Percentiles rank a stretch among this genome's conserved stretches.
Evolutionary conservation across 2,888 invertebrate genomes (phyloP).

Genomic region (Drosophila flavopinicola): DNA sequence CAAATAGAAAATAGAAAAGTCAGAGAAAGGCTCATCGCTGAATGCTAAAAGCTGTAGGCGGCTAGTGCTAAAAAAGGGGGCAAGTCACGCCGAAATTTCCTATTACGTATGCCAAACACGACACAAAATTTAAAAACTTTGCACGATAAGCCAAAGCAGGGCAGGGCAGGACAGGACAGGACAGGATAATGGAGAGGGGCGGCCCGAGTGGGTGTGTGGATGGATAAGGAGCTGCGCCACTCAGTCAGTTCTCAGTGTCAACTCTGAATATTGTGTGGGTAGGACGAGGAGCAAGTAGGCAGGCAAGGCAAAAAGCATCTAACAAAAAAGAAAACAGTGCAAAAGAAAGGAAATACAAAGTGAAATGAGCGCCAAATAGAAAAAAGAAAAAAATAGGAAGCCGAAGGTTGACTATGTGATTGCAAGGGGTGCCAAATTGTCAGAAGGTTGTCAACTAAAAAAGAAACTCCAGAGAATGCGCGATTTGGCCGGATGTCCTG

Average conservation of each 20-base stretch:
- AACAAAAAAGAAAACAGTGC: background rate
- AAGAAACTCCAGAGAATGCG: background rate
- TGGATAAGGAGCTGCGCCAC: constrained; percentile 41
- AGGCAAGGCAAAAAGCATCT: background rate
- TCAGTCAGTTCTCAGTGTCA: constrained; percentile 44
- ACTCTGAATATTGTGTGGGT: constrained; percentile 17
- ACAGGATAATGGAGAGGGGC: background rate
- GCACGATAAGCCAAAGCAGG: constrained; percentile 71
- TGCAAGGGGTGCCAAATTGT: constrained; percentile 72
- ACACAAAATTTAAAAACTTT: constrained; percentile 80
- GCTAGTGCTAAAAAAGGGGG: constrained; percentile 24
- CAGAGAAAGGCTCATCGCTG: background rate
- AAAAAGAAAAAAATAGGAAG: no score
- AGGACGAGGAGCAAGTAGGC: background rate
- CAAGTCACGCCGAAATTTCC: constrained; percentile 50
- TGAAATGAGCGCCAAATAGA: constrained; percentile 60
- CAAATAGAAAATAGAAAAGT: constrained; percentile 68
- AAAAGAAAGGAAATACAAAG: constrained; percentile 48
- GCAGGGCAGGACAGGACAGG: no score
- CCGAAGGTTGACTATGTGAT: constrained; percentile 53
- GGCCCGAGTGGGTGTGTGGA: background rate
- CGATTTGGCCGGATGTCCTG: constrained; percentile 3
- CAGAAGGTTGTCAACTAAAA: constrained; percentile 70
- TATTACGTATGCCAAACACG: constrained; percentile 80
- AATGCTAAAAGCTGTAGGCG: constrained; percentile 1